Base-by-base conservation (phyloP, 2,113 vertebrate genomes). In the Albula glossodonta region DNA sequence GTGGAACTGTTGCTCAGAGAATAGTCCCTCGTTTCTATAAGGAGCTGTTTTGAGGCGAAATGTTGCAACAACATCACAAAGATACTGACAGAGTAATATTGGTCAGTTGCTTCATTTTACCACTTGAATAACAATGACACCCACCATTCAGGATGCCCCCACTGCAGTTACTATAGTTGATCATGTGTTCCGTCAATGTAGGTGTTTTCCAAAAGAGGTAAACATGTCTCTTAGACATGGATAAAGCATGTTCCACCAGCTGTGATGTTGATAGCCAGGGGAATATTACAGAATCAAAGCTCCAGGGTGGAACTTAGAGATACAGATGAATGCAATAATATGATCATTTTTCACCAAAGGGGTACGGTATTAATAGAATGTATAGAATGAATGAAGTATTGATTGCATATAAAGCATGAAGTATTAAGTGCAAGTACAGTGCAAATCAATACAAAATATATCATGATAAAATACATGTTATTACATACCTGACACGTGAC, bases 351-450 rank as follows among this genome's bases (percentile, higher is more conserved):
- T 31, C 25, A 74, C 17, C 70, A 74, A 74, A 31, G 22, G 22
- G 25, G 70, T 31, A 7, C 8, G n/a, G 70, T 4, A 10, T 25
- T 5, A n/a, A 74, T n/a, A 80, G 49, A 78, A 41, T 8, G 41
- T 80, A 57, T 48, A 63, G 11, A 85, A 22, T 17, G 56, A 85
- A 52, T 41, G 22, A 51, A 51, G 84, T 85, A 81, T 51, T 85
- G 84, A 85, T 85, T 85, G 84, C 84, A 85, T 81, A 85, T 81
- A 51, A 85, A 85, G 78, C 78, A 63, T 81, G 51, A 85, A 85
- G 56, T 78, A 63, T 80, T 60, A 85, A 63, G 84, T 85, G 84
- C 78, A 80, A 81, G 74, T 85, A 31, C 78, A 85, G 84, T 85
- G 84, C 78, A 85, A 85, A 85, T 80, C 78, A 85, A 85, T 85